A percentile compares a stretch with the other conserved stretches of the same genome.
Evolutionary conservation across 2,797 vertebrate species (phyloP).

Genomic region (Sphenodon punctatus): DNA sequence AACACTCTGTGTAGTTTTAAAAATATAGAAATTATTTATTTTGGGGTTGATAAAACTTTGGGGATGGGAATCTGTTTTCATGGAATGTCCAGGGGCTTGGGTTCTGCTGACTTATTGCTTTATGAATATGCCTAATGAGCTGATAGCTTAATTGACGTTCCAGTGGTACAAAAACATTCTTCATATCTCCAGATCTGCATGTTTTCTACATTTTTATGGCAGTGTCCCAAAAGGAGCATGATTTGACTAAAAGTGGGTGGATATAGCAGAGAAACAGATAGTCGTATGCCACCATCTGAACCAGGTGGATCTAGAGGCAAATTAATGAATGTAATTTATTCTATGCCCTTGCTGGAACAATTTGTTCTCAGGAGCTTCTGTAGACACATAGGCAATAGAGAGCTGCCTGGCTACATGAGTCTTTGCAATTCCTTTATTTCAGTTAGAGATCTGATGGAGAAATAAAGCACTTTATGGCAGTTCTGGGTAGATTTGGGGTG

Average conservation of each 20-base stretch:
- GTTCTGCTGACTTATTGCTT: not conserved
- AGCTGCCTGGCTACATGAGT: not conserved
- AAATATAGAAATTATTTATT: not conserved
- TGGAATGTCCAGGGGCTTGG: not conserved
- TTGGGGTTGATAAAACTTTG: not conserved
- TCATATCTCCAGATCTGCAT: constrained; percentile 38
- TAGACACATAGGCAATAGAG: constrained; percentile 13
- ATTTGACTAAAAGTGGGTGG: constrained; percentile 57
- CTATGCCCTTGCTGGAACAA: constrained; percentile 49
- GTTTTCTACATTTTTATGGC: constrained; percentile 60
- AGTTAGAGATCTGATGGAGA: not conserved
- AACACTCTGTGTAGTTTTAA: not conserved
- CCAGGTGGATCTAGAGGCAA: constrained; percentile 60
- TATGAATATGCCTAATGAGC: constrained; percentile 19
- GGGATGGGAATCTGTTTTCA: not conserved
- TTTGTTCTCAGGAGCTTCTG: constrained; percentile 42
- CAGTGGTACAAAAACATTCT: constrained; percentile 34
- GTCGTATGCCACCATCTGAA: constrained; percentile 58
- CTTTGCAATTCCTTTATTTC: constrained; percentile 36
- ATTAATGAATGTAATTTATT: constrained; percentile 56
- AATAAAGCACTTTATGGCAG: not conserved
- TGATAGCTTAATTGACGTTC: constrained; percentile 28
- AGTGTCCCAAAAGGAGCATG: constrained; percentile 52
- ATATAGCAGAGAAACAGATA: constrained; percentile 61
- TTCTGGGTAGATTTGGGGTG: not conserved